Conservation (phyloP, 2,797 vertebrate species). For the Enteromius viviparus region DNA sequence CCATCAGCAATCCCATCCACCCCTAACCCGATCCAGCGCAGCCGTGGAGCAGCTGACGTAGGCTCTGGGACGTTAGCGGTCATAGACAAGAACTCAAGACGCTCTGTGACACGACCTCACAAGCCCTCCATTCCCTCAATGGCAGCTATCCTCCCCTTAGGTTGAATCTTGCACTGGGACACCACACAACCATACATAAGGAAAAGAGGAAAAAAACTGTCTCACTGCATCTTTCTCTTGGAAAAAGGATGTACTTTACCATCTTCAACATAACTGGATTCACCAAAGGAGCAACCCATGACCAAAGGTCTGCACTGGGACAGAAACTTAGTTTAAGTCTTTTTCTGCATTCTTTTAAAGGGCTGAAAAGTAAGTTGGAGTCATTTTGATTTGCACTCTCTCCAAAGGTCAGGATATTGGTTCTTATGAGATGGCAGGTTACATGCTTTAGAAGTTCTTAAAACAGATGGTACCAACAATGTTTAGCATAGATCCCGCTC, state of each 20-base stretch:
- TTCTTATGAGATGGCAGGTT: neutral
- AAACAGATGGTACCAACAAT: slow-evolving; percentile 33
- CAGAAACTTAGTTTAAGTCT: slow-evolving; percentile 16
- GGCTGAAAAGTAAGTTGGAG: slow-evolving; percentile 2
- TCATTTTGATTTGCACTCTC: slow-evolving; percentile 61
- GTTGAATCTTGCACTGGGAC: slow-evolving; percentile 56
- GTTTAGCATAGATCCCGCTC: slow-evolving; percentile 26
- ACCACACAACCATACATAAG: neutral
- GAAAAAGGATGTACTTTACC: slow-evolving; percentile 31
- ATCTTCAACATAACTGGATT: slow-evolving; percentile 47
- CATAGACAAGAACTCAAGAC: slow-evolving; percentile 56
- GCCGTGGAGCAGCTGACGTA: slow-evolving; percentile 56
- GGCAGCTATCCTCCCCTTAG: slow-evolving; percentile 75
- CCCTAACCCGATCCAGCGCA: slow-evolving; percentile 30
- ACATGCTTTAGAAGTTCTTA: slow-evolving; percentile 23
- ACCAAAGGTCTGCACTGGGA: slow-evolving; percentile 62
- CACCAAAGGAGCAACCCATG: slow-evolving; percentile 58
- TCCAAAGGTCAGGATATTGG: slow-evolving; percentile 53
- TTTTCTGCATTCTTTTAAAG: slow-evolving; percentile 21
- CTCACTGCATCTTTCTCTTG: slow-evolving; percentile 29
- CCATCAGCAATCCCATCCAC: slow-evolving; percentile 40
- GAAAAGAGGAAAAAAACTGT: slow-evolving; percentile 55
- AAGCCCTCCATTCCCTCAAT: slow-evolving; percentile 66
- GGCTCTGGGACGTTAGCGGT: slow-evolving; percentile 60
- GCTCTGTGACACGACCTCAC: slow-evolving; percentile 25